Evolutionary conservation across 1,140 invertebrate genomes (phyloP).

Genomic region (Prorops nasuta): DNA sequence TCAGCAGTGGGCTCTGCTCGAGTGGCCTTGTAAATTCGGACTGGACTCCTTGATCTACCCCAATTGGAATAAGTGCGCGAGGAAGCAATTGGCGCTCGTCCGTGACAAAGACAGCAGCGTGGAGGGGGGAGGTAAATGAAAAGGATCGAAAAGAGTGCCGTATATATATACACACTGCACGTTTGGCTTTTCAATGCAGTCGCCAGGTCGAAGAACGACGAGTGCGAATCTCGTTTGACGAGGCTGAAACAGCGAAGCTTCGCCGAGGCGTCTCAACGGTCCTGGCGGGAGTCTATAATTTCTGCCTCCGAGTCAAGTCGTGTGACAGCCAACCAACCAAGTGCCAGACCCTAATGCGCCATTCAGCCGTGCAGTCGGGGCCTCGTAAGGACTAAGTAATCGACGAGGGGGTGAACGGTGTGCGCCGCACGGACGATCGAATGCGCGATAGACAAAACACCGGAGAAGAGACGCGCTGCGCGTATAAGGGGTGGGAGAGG

Average conservation of each 20-base stretch:
- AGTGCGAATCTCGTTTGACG: conserved; percentile 19
- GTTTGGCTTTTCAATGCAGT: too few relatives aligned
- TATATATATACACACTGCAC: too few relatives aligned
- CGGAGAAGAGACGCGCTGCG: conserved; percentile 5
- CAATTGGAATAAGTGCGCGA: conserved; percentile 25
- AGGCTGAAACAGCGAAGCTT: conserved; percentile 21
- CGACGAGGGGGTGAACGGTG: conserved; percentile 15
- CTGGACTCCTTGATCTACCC: conserved; percentile 37
- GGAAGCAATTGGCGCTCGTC: conserved; percentile 13
- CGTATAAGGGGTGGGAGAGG: conserved; percentile 14
- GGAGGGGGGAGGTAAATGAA: conserved; percentile 13
- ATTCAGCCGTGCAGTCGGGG: conserved; percentile 30
- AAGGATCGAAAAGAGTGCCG: conserved; percentile 20
- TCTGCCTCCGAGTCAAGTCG: conserved; percentile 45
- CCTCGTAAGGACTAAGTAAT: conserved; percentile 30
- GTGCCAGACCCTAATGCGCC: conserved; percentile 27
- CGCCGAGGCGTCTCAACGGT: conserved; percentile 40
- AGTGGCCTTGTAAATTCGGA: conserved; percentile 25
- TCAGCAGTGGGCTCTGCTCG: conserved; percentile 32
- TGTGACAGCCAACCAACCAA: conserved; percentile 20
- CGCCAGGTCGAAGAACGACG: too few relatives aligned
- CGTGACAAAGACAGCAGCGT: conserved; percentile 1
- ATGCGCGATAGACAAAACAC: background rate
- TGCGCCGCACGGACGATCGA: too few relatives aligned
- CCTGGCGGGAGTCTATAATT: conserved; percentile 50